A percentile compares a stretch with the other conserved stretches of the same genome.
Conservation (phyloP, 2,113 vertebrate species). For the zebrafish (Danio rerio) region GRCz12tu NC_133188.1:8698501-8699000, state of each 20-base stretch:
- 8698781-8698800: constrained; percentile 94
- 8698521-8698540: constrained; percentile 85
- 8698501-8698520: constrained; percentile 97
- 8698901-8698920: too few species aligned
- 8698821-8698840: constrained; percentile 43
- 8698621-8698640: constrained; percentile 14
- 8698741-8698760: constrained; percentile 84
- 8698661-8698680: constrained; percentile 96
- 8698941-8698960: too few species aligned
- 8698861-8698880: too few species aligned
- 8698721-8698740: constrained; percentile 96
- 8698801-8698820: constrained; percentile 90
- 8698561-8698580: too few species aligned
- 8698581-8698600: too few species aligned
- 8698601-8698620: too few species aligned
- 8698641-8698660: constrained; percentile 99
- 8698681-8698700: constrained; percentile 95
- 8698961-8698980: too few species aligned
- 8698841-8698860: neutral
- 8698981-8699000: too few species aligned
- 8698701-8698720: constrained; percentile 98
- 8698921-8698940: too few species aligned
- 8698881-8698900: too few species aligned
- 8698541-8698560: neutral
- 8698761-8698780: constrained; percentile 95